Evolutionary conservation across 2,797 vertebrate genomes (phyloP), one percentile per base, ranked within the genome.

Genomic region (Acanthurus lineatus): DNA sequence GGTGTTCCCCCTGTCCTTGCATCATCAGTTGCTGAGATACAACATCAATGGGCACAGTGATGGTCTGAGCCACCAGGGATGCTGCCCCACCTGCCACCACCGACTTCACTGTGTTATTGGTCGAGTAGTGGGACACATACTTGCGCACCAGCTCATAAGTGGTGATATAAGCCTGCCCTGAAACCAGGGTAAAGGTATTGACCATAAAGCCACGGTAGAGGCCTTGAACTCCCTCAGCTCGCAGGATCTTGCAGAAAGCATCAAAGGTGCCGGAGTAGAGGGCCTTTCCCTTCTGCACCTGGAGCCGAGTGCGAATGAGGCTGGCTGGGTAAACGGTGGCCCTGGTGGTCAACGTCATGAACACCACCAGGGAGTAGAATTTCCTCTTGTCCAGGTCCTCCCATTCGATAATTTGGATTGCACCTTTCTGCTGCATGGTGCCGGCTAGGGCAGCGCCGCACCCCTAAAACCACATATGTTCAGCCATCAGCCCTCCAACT

Each of bases 11-110:
- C 73, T 97, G 96, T 17, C 96, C 96, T 76, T 99, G 98, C 97
- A 98, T 98, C 98, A 99, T 99, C 63, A 99, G 95, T 54, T 99
- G 98, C 92, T 99, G 98, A 1, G 98, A 99, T 67, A 99, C 67
- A 0, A 99, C 95, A 0, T 99, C 98, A 0, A 99, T 98, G 86
- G 98, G 98, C 28, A 99, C 97, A 0, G 98, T 99, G 93, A 99
- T 99, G 94, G 97, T 99, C 93, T 99, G 98, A 3, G 98, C 97
- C 90, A 99, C 98, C 12, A 99, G 91, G 0, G 98, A 98, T 0
- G 98, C 98, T 0, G 97, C 96, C 40, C 98, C 97, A 0, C 98
- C 98, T 0, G 97, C 98, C 88, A 99, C 96, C 86, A 99, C 90
- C 0, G 98, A 99, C 85, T 99, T 99, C 2, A 99, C 89, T 0